These are phyloP conservation scores for Telmatherina bonti DNA, from an alignment of 2,797 vertebrate species.

Conservation along the genomic window DNA sequence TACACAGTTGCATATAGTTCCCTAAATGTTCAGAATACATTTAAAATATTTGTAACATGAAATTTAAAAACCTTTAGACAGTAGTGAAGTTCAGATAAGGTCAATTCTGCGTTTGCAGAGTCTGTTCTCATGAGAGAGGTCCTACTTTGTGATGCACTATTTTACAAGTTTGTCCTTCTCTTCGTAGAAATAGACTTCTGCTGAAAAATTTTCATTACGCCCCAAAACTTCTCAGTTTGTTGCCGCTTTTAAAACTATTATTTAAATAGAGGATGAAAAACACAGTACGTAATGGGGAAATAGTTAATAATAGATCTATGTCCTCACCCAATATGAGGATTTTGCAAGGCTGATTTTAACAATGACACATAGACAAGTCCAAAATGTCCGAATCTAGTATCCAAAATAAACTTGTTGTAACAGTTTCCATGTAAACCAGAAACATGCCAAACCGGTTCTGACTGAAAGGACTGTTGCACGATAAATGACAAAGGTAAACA, in stretches of 20 bases:
- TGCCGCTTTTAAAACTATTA: too few species aligned
- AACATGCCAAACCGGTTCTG: slow-evolving; percentile 61
- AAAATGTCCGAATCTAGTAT: neutral
- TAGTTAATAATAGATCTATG: too few species aligned
- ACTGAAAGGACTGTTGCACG: neutral
- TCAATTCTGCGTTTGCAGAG: neutral
- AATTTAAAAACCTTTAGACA: neutral
- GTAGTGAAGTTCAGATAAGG: neutral
- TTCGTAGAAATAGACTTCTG: too few species aligned
- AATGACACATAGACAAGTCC: neutral
- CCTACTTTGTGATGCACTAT: too few species aligned
- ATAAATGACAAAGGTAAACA: slow-evolving; percentile 8
- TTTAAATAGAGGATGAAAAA: too few species aligned
- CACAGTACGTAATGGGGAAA: too few species aligned
- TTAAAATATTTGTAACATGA: neutral
- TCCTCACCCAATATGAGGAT: neutral
- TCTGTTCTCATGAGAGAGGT: neutral
- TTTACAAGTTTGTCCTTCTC: too few species aligned
- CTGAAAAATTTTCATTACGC: too few species aligned
- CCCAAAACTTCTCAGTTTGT: too few species aligned
- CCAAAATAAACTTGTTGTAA: neutral
- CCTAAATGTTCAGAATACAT: neutral
- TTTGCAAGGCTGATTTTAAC: neutral
- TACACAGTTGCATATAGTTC: neutral
- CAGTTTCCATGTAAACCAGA: neutral